Percentiles rank a stretch among this genome's conserved stretches.
Evolutionary conservation across 2,797 vertebrate species (phyloP).

Genomic region (Decapterus maruadsi): DNA sequence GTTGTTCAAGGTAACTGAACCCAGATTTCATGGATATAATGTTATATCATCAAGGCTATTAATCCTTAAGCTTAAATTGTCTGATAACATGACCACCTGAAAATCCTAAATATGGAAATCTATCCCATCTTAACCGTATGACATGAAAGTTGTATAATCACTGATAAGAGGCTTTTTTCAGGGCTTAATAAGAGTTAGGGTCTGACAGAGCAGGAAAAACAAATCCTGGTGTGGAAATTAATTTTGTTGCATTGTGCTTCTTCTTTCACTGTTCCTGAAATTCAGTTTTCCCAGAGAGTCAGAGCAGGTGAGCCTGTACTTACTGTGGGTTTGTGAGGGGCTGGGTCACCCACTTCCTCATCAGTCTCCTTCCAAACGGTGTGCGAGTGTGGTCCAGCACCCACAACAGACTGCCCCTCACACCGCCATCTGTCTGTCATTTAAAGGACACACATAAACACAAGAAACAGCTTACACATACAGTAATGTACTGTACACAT

Average conservation of each 20-base stretch:
- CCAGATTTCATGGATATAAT: background rate
- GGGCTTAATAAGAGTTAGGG: background rate
- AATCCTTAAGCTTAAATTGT: background rate
- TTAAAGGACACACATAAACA: slow-evolving; percentile 19
- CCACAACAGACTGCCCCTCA: slow-evolving; percentile 94
- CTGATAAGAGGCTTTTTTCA: background rate
- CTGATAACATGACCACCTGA: background rate
- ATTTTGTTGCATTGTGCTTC: too few relatives aligned
- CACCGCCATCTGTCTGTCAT: slow-evolving; percentile 81
- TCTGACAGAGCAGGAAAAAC: too few relatives aligned
- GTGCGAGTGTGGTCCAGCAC: slow-evolving; percentile 94
- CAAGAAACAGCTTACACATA: background rate
- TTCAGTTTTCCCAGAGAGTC: too few relatives aligned
- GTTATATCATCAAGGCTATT: background rate
- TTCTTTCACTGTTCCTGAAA: too few relatives aligned
- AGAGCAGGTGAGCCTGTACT: slow-evolving; percentile 58
- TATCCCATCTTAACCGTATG: background rate
- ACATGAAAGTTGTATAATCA: background rate
- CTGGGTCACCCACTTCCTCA: slow-evolving; percentile 95
- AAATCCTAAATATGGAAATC: background rate
- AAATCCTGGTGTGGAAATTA: too few relatives aligned
- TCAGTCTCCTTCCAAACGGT: slow-evolving; percentile 90
- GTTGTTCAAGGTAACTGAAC: background rate
- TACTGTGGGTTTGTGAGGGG: slow-evolving; percentile 91
- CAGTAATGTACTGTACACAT: background rate